Base-by-base conservation (phyloP, 2,888 invertebrate species). In the Clunio marinus region DNA sequence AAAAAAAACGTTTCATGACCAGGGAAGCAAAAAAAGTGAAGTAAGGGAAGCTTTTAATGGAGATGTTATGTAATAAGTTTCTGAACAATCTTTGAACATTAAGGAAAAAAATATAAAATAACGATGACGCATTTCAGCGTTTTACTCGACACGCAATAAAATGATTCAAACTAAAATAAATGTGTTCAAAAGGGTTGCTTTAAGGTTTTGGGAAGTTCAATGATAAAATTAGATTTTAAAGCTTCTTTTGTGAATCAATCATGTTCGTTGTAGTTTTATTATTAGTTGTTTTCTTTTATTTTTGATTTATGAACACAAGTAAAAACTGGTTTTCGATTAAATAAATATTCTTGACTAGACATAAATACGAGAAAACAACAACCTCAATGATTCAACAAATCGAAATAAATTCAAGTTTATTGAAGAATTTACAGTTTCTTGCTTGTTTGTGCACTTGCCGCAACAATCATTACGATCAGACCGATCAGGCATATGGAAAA, bases 51-150 rank as follows among this genome's bases (percentile, higher is more conserved):
- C 51, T 55, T 55, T 4, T 20, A 25, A 5, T n/a, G 57, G 27
- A 55, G 37, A 7, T 60, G 37, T 60, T 60, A 60, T 37, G 37
- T 60, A 60, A 60, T 41, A 41, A 22, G 60, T 22, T 51, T 20
- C 51, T 17, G 51, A 51, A 51, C n/a, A n/a, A n/a, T n/a, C n/a
- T n/a, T n/a, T n/a, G n/a, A n/a, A n/a, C n/a, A n/a, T n/a, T n/a
- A n/a, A n/a, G n/a, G n/a, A n/a, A n/a, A n/a, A n/a, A n/a, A n/a
- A n/a, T n/a, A n/a, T n/a, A n/a, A n/a, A n/a, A n/a, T n/a, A n/a
- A n/a, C n/a, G n/a, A 60, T 60, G 60, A 60, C 60, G 60, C 60
- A 60, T 60, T 59, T 57, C 25, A 17, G 60, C 37, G 57, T 60
- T 60, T 60, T 60, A 24, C 15, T 32, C 15, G 28, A 8, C 28